Evolutionary conservation across 1,140 invertebrate species (phyloP).

Genomic region (Cotesia glomerata): DNA sequence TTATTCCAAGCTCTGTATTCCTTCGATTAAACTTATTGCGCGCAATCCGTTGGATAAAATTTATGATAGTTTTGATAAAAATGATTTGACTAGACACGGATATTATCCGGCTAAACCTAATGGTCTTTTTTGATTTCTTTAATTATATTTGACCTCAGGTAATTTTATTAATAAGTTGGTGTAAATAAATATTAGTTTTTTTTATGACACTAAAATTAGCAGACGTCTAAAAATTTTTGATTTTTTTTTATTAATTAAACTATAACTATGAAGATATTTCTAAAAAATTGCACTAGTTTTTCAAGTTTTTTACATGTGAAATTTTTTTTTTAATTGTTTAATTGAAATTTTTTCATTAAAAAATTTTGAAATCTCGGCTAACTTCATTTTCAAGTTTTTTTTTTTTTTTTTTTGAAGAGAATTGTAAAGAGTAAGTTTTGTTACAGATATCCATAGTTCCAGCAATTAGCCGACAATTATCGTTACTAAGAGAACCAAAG

Average conservation of each 20-base stretch:
- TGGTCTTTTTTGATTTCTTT: slow-evolving; percentile 28
- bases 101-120: slow-evolving; percentile 60
- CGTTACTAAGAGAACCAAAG: slow-evolving; percentile 28
- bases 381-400: no score
- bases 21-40: slow-evolving; percentile 68
- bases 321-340: no score
- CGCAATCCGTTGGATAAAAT: slow-evolving; percentile 53
- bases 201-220: no score
- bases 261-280: no score
- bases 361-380: no score
- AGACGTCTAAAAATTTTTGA: no score
- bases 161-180: slow-evolving; percentile 22
- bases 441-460: slow-evolving; percentile 55
- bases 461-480: slow-evolving; percentile 54
- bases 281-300: no score
- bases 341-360: no score
- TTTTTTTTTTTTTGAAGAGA: slow-evolving; percentile 3
- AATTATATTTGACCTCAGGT: no score
- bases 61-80: slow-evolving; percentile 47
- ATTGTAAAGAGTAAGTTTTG: background rate
- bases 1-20: slow-evolving; percentile 74
- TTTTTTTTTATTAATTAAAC: no score
- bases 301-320: no score
- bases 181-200: background rate
- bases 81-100: slow-evolving; percentile 46